Evolutionary conservation across 1,140 invertebrate genomes (phyloP), one percentile per base, ranked within the genome.

Genomic region (Drosophila ficusphila): DNA sequence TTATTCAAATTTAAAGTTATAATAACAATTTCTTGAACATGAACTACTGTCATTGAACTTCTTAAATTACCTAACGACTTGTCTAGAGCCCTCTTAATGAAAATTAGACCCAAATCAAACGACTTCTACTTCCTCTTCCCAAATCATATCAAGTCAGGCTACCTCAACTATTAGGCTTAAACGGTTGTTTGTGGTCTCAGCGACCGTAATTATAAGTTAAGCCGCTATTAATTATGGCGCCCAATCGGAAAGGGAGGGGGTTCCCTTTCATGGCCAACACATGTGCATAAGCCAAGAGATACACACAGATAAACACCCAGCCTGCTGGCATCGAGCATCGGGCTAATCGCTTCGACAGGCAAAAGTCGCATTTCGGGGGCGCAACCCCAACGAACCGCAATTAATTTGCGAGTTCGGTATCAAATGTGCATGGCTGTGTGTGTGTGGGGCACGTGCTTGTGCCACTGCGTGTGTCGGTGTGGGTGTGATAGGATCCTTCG

Each of bases 191-290:
- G 81, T 77, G 81, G 81, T 76, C 73, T 81, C 68, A 42, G 76
- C 79, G 82, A 86, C 81, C 81, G 81, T 85, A 85, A 85, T 85
- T 85, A 85, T 85, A 85, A 85, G 81, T 86, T 85, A 85, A 85
- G 81, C 81, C 79, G 81, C 81, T 85, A 85, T 85, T 85, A 85
- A 85, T 85, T 85, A 85, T 81, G 81, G 81, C 72, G 76, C 73
- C 73, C 68, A 81, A 73, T 76, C 71, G 57, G 65, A 42, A 39
- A 11, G 21, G 52, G 14, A 14, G 64, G 23, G n/a, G 9, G 1
- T 25, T 29, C n/a, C 42, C 68, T 27, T 44, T 46, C 42, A 23
- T 11, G 23, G 12, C 34, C 27, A 11, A n/a, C 61, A 41, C 81
- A 77, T 58, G 67, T 70, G 72, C 82, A 38, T 44, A 62, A 79